Evolutionary conservation across 1,140 invertebrate species (phyloP).

Genomic region (Drosophila parabipectinata): DNA sequence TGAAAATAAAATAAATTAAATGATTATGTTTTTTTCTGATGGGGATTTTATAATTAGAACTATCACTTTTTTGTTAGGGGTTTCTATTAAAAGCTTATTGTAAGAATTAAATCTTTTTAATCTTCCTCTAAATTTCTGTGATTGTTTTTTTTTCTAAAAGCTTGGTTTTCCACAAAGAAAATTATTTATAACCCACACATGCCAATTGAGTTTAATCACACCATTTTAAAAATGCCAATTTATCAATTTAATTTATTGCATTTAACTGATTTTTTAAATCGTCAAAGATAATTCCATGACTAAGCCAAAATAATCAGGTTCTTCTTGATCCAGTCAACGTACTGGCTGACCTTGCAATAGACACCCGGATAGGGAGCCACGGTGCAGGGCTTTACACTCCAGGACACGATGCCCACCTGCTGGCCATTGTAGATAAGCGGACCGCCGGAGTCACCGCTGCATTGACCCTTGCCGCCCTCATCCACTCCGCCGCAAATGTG

Average conservation of each 20-base stretch:
- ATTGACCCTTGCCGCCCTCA: conserved; percentile 84
- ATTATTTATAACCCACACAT: neutral
- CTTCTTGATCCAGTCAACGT: conserved; percentile 83
- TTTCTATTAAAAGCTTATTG: neutral
- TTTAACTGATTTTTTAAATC: neutral
- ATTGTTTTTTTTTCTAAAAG: neutral
- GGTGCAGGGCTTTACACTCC: conserved; percentile 84
- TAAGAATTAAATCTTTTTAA: too few relatives aligned
- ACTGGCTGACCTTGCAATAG: conserved; percentile 84
- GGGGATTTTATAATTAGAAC: neutral
- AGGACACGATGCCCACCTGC: conserved; percentile 84
- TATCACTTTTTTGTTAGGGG: too few relatives aligned
- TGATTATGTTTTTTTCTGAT: too few relatives aligned
- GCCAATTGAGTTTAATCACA: neutral
- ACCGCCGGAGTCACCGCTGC: conserved; percentile 84
- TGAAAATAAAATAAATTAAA: neutral
- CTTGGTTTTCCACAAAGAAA: neutral
- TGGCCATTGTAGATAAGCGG: conserved; percentile 73
- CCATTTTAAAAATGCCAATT: conserved; percentile 5
- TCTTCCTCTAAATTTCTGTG: too few relatives aligned
- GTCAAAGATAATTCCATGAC: conserved; percentile 2
- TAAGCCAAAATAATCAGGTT: conserved; percentile 67
- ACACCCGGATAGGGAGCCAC: conserved; percentile 83
- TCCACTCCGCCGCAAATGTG: conserved; percentile 84
- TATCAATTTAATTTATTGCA: conserved; percentile 30